These are phyloP conservation scores for Steinernema scapterisci DNA, from an alignment of 2,888 invertebrate species.

Conservation along the genomic window DNA sequence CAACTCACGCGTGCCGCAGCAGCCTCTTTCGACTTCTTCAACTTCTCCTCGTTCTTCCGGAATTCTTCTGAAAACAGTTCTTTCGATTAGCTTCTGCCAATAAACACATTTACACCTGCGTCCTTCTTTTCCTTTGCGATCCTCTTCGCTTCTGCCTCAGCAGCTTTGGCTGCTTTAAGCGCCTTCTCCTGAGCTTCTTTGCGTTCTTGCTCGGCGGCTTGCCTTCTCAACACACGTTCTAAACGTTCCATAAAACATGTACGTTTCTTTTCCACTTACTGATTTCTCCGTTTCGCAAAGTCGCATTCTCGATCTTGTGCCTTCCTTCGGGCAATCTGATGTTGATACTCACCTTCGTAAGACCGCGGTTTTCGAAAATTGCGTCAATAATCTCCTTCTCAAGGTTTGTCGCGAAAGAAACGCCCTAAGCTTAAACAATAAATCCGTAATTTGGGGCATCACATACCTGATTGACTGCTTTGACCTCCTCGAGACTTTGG, in stretches of 20 bases:
- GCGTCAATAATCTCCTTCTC: constrained; percentile 66
- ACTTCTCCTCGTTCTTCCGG: neutral
- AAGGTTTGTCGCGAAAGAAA: constrained; percentile 62
- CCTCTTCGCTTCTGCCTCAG: constrained; percentile 10
- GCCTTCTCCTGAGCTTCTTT: constrained; percentile 8
- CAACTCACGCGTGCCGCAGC: constrained; percentile 13
- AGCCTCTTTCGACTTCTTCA: constrained; percentile 4
- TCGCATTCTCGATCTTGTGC: constrained; percentile 64
- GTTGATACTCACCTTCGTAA: constrained; percentile 65
- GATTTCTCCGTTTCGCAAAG: constrained; percentile 64
- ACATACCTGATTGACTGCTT: constrained; percentile 86
- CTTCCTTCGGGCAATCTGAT: constrained; percentile 65
- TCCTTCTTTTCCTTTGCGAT: constrained; percentile 17
- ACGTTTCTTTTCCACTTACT: too few relatives aligned
- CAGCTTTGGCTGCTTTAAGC: constrained; percentile 13
- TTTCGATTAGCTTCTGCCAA: too few relatives aligned
- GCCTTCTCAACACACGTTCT: neutral
- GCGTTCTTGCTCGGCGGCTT: neutral
- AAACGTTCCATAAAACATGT: too few relatives aligned
- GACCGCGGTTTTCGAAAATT: constrained; percentile 58
- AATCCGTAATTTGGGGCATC: neutral
- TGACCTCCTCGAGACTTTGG: constrained; percentile 87
- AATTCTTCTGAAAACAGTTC: constrained; percentile 1
- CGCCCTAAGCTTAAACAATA: constrained; percentile 50
- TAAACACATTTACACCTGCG: neutral